A percentile compares a stretch with the other conserved stretches of the same genome.
These are phyloP conservation scores for Zaprionus camerounensis DNA, from an alignment of 1,140 invertebrate species.

Conservation along the genomic window DNA sequence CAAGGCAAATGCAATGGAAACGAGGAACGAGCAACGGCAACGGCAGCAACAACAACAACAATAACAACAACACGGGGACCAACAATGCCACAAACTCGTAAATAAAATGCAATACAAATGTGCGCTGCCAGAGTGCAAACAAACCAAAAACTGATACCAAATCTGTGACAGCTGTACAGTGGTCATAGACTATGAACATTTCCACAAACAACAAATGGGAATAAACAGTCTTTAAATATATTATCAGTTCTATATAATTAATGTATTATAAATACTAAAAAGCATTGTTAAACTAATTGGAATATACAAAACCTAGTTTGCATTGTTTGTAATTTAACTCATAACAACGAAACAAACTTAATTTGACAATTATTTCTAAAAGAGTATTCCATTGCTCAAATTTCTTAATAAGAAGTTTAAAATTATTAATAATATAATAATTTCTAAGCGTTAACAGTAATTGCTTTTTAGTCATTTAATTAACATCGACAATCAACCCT, in stretches of 20 bases:
- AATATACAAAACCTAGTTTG: too few species aligned
- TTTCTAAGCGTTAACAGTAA: too few species aligned
- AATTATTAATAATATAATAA: too few species aligned
- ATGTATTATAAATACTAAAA: too few species aligned
- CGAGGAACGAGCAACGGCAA: not conserved
- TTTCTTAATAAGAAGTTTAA: too few species aligned
- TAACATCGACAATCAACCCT: too few species aligned
- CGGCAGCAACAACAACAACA: constrained; percentile 25
- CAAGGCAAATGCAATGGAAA: constrained; percentile 56
- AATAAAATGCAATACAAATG: constrained; percentile 79
- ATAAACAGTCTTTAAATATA: not conserved
- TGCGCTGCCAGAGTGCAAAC: constrained; percentile 62
- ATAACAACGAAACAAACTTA: too few species aligned
- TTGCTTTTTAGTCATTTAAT: too few species aligned
- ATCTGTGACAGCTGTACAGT: constrained; percentile 67
- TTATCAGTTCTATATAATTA: not conserved
- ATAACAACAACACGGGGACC: constrained; percentile 13
- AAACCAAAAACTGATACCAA: constrained; percentile 61
- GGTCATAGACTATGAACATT: constrained; percentile 22
- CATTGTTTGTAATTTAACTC: too few species aligned
- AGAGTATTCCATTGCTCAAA: too few species aligned
- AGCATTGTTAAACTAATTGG: too few species aligned
- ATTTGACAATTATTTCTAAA: too few species aligned
- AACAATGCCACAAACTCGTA: constrained; percentile 56
- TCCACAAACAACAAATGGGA: not conserved